A percentile compares a stretch with the other conserved stretches of the same genome.
Evolutionary conservation across 2,888 invertebrate genomes (phyloP).

Genomic region (Diabrotica balteata): DNA sequence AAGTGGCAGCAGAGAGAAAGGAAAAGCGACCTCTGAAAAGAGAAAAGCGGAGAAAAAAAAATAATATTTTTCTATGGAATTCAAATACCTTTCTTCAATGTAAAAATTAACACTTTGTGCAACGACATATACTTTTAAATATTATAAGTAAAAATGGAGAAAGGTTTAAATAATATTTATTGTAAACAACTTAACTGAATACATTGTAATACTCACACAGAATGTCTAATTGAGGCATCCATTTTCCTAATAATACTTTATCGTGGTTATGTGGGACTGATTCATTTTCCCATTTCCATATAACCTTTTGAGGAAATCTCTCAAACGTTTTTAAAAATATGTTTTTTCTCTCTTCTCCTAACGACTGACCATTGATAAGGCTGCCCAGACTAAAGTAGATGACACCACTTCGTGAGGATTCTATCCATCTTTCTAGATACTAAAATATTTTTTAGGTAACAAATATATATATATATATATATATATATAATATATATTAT

Average conservation of each 20-base stretch:
- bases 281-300: conserved; percentile 82
- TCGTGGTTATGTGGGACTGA: conserved; percentile 63
- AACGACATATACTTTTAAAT: too few species aligned
- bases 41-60: too few species aligned
- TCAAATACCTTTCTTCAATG: too few species aligned
- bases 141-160: too few species aligned
- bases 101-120: too few species aligned
- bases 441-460: conserved; percentile 50
- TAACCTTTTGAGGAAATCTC: conserved; percentile 71
- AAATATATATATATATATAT: too few species aligned
- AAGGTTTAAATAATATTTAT: too few species aligned
- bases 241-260: conserved; percentile 70
- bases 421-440: conserved; percentile 70
- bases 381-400: conserved; percentile 82
- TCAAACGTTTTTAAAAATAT: conserved; percentile 69
- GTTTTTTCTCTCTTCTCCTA: conserved; percentile 67
- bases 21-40: too few species aligned
- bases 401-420: conserved; percentile 70
- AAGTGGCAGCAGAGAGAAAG: too few species aligned
- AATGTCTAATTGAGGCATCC: conserved; percentile 82
- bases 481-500: too few species aligned
- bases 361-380: conserved; percentile 70
- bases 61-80: too few species aligned
- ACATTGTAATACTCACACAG: conserved; percentile 73
- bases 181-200: too few species aligned